Evolutionary conservation across 64 coral and sea anemone species (phyloP).

Genomic region (Catalaphyllia jardinei): DNA sequence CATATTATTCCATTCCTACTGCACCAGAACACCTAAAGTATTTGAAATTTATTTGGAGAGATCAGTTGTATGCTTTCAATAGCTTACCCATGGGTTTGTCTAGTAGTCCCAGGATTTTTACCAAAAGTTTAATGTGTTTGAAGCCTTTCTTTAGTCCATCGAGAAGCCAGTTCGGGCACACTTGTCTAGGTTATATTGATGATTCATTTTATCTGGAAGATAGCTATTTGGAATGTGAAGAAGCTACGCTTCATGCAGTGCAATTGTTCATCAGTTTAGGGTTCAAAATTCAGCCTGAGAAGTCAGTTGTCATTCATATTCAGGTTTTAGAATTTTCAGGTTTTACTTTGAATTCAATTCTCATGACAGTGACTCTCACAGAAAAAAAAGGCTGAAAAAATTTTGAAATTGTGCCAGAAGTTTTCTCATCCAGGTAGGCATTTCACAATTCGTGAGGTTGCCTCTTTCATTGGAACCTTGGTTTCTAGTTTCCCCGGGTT

Average conservation of each 20-base stretch:
- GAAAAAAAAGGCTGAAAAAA: not conserved
- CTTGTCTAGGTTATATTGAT: conserved; percentile 64
- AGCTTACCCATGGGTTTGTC: conserved; percentile 61
- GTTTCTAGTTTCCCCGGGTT: conserved; percentile 53
- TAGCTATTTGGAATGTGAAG: not conserved
- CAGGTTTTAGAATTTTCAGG: conserved; percentile 56
- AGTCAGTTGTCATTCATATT: conserved; percentile 32
- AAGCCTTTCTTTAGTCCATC: conserved; percentile 56
- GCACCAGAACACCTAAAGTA: conserved; percentile 53
- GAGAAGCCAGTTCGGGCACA: conserved; percentile 50
- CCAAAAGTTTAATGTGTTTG: conserved; percentile 61
- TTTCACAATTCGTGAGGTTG: conserved; percentile 45
- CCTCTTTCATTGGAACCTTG: conserved; percentile 50
- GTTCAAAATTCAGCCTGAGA: conserved; percentile 48
- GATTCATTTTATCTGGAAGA: too few relatives aligned
- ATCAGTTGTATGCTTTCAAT: conserved; percentile 65
- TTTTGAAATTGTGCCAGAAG: conserved; percentile 31
- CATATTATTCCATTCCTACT: conserved; percentile 66
- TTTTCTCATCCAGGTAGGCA: conserved; percentile 12
- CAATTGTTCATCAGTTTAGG: conserved; percentile 41
- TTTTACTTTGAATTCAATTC: conserved; percentile 27
- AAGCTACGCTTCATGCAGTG: not conserved
- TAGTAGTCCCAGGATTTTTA: conserved; percentile 72
- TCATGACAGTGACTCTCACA: conserved; percentile 29
- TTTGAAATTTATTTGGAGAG: conserved; percentile 67